Conservation (phyloP, 2,797 vertebrate genomes). For the Myotis planiceps region DNA sequence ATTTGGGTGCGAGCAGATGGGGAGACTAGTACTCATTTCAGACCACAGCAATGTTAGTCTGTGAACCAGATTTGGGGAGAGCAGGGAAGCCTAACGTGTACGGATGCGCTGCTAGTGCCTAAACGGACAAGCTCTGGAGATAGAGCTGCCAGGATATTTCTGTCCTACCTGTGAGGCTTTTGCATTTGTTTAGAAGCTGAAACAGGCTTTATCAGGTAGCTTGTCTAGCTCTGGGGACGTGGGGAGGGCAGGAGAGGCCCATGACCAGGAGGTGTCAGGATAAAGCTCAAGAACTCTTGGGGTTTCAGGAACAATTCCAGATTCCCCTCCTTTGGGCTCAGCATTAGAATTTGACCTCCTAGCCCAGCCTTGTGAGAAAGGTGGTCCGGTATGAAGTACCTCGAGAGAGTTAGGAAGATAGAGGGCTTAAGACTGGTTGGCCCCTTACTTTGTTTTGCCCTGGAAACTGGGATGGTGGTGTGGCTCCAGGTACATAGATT, state of each 20-base stretch:
- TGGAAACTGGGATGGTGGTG: background rate
- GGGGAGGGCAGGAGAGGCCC: background rate
- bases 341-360: background rate
- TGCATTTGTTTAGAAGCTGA: background rate
- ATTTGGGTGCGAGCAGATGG: background rate
- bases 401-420: background rate
- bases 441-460: background rate
- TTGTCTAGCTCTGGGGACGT: background rate
- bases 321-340: background rate
- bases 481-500: background rate
- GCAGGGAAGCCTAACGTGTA: background rate
- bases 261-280: background rate
- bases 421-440: background rate
- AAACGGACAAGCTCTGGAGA: background rate
- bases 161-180: background rate
- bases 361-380: background rate
- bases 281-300: background rate
- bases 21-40: background rate
- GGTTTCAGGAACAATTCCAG: background rate
- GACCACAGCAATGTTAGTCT: background rate
- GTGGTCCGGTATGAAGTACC: background rate
- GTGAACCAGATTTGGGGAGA: background rate
- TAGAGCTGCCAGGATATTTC: background rate
- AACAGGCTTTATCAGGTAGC: background rate
- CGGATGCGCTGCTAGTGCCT: background rate